Conservation (phyloP, 2,888 invertebrate species). For the Melieria picta region DNA sequence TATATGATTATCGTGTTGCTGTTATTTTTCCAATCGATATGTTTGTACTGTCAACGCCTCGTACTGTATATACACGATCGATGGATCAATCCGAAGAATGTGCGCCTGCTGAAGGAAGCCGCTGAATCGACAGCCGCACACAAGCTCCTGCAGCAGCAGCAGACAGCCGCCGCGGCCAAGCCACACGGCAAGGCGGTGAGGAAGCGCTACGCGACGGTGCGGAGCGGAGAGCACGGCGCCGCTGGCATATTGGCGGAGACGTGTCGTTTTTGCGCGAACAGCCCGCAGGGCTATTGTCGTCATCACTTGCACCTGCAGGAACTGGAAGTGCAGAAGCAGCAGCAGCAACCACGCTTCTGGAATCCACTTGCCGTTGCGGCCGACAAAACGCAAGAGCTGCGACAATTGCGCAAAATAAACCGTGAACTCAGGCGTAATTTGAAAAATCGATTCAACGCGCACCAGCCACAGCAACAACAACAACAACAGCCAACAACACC, state of each 20-base stretch:
- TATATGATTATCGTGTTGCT: slow-evolving; percentile 66
- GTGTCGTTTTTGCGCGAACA: slow-evolving; percentile 63
- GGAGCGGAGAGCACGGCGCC: background rate
- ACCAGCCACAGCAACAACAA: slow-evolving; percentile 38
- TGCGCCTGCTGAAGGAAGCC: slow-evolving; percentile 60
- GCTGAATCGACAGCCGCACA: slow-evolving; percentile 50
- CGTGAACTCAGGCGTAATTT: slow-evolving; percentile 58
- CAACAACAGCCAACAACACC: slow-evolving; percentile 40
- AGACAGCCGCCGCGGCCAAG: slow-evolving; percentile 22
- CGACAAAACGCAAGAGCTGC: slow-evolving; percentile 49
- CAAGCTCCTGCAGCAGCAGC: slow-evolving; percentile 36
- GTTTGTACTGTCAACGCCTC: slow-evolving; percentile 64
- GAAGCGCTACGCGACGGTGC: slow-evolving; percentile 14
- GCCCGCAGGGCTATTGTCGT: slow-evolving; percentile 63
- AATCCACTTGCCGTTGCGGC: slow-evolving; percentile 35
- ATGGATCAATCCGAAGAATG: slow-evolving; percentile 64
- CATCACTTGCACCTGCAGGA: slow-evolving; percentile 61
- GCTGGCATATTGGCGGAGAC: slow-evolving; percentile 45
- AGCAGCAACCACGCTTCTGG: slow-evolving; percentile 42
- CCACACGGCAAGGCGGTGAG: slow-evolving; percentile 8
- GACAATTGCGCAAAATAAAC: slow-evolving; percentile 52
- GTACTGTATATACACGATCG: slow-evolving; percentile 63
- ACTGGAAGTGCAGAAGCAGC: slow-evolving; percentile 51
- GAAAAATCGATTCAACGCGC: slow-evolving; percentile 50
- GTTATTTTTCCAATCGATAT: slow-evolving; percentile 65